Percentiles rank a stretch among this genome's conserved stretches.
Evolutionary conservation across 2,888 invertebrate genomes (phyloP).

Genomic region (Stenichneumon culpator): DNA sequence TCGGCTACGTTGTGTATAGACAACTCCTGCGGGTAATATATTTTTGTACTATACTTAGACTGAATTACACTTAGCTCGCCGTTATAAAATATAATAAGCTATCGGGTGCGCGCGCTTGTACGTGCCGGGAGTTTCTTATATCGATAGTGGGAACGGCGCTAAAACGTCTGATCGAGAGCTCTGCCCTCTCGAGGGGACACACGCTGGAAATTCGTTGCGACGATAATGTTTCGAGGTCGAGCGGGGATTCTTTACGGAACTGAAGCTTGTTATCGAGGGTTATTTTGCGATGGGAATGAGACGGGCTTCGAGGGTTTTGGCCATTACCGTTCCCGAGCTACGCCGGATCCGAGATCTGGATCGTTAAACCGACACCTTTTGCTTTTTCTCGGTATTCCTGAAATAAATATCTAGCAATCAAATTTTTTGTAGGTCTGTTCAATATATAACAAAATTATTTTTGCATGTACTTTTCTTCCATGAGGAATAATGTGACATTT

Average conservation of each 20-base stretch:
- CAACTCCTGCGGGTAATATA: slow-evolving; percentile 40
- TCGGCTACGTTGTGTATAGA: slow-evolving; percentile 16
- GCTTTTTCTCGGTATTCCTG: too few species aligned
- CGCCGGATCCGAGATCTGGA: too few species aligned
- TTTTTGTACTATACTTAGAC: slow-evolving; percentile 45
- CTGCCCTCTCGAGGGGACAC: slow-evolving; percentile 13
- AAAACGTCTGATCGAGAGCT: neutral
- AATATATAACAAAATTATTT: too few species aligned
- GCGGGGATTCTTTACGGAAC: neutral
- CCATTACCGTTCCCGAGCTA: too few species aligned
- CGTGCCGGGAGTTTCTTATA: slow-evolving; percentile 26
- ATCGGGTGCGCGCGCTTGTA: slow-evolving; percentile 17
- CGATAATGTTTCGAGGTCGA: neutral
- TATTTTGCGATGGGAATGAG: too few species aligned
- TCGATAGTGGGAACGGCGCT: slow-evolving; percentile 12
- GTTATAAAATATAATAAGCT: slow-evolving; percentile 59
- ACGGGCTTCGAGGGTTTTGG: too few species aligned
- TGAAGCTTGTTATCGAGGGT: too few species aligned
- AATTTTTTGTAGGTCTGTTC: too few species aligned
- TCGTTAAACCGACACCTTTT: too few species aligned
- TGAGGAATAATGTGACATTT: too few species aligned
- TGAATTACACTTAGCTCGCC: slow-evolving; percentile 50
- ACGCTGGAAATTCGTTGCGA: neutral
- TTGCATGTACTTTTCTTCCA: too few species aligned
- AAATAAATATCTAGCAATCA: too few species aligned